phyloP scores from a whole-genome alignment of 2,113 vertebrate species.

The Aspidoscelis tigris region DNA sequence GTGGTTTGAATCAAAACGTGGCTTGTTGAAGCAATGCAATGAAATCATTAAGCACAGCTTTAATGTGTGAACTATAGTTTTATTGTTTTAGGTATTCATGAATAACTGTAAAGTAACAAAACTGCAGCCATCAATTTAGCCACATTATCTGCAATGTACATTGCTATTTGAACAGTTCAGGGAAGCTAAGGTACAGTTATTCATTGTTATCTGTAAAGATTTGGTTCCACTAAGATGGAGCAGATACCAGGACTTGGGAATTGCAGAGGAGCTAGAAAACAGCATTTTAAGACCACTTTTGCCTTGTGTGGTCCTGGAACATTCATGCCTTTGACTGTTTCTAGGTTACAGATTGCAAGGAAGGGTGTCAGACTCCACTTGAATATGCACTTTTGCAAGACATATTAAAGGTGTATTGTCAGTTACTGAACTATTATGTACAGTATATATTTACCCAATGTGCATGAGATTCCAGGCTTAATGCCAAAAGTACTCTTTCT shows the following conservation, averaged over 20 bases:
- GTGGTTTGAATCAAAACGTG: not conserved
- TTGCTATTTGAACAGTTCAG: not conserved
- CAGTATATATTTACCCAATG: not conserved
- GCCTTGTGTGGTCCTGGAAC: not conserved
- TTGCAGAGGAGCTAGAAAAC: too few species aligned
- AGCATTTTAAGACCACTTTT: not conserved
- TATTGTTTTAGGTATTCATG: not conserved
- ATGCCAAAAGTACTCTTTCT: not conserved
- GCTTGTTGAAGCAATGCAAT: not conserved
- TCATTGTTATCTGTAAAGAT: too few species aligned
- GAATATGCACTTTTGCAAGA: not conserved
- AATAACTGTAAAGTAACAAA: not conserved
- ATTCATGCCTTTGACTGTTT: not conserved
- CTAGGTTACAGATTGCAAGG: not conserved
- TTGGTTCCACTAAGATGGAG: too few species aligned
- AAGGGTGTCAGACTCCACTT: not conserved
- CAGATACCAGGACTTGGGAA: too few species aligned
- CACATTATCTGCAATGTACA: not conserved
- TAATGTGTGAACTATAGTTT: not conserved
- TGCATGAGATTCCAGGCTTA: not conserved
- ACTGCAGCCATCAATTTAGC: not conserved
- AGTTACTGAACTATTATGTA: too few species aligned
- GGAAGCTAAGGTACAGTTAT: too few species aligned
- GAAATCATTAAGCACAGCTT: not conserved
- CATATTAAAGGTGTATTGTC: not conserved